A percentile compares a stretch with the other conserved stretches of the same genome.
Evolutionary conservation across 2,797 vertebrate species (phyloP).

Genomic region (Lophius americanus): DNA sequence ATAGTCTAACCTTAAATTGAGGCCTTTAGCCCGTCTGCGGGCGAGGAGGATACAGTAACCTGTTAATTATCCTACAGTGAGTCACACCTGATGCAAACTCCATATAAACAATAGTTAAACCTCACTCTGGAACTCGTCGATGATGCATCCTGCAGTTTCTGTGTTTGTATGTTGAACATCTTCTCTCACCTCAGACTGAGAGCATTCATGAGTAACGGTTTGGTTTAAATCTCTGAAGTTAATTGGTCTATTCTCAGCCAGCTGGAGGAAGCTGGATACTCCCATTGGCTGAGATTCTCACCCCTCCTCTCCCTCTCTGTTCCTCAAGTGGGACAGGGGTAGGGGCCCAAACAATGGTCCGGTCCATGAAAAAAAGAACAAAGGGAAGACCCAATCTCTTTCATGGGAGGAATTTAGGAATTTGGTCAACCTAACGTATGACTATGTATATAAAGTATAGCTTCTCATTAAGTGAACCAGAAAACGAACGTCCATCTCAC

Average conservation of each 20-base stretch:
- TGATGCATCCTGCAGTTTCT: neutral
- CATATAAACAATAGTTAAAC: constrained; percentile 45
- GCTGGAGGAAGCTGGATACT: constrained; percentile 57
- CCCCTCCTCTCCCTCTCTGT: constrained; percentile 51
- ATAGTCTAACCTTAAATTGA: constrained; percentile 21
- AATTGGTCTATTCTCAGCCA: constrained; percentile 74
- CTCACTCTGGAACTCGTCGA: constrained; percentile 9
- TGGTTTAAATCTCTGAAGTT: constrained; percentile 73
- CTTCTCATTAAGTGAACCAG: constrained; percentile 2
- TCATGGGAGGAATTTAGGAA: constrained; percentile 62
- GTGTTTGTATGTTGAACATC: constrained; percentile 9
- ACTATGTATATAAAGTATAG: constrained; percentile 9
- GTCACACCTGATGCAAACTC: constrained; percentile 34
- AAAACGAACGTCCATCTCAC: constrained; percentile 1
- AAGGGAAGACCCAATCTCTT: constrained; percentile 58
- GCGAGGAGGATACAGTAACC: constrained; percentile 29
- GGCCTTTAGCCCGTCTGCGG: constrained; percentile 17
- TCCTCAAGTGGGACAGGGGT: constrained; percentile 65
- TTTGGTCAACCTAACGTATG: neutral
- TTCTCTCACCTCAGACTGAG: constrained; percentile 45
- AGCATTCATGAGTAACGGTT: constrained; percentile 63
- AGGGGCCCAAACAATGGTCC: constrained; percentile 77
- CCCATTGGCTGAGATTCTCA: constrained; percentile 70
- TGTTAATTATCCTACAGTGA: constrained; percentile 58
- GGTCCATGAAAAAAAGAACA: constrained; percentile 71